Evolutionary conservation across 2,888 invertebrate species (phyloP).

Genomic region (Shargacucullia verbasci): DNA sequence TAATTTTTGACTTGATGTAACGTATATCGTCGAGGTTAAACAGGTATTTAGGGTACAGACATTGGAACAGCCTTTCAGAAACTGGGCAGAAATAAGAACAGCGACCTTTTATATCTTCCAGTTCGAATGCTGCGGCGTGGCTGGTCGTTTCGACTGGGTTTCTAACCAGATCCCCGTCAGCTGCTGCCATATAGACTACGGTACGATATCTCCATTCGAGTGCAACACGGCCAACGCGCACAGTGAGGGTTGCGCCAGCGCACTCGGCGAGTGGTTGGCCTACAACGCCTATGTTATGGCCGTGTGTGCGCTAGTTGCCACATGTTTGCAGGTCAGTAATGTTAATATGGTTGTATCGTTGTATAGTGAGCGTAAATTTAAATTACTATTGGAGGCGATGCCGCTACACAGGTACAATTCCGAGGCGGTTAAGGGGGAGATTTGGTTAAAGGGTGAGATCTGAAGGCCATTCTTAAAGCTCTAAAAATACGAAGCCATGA

Average conservation of each 20-base stretch:
- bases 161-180: slow-evolving; percentile 85
- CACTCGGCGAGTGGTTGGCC: slow-evolving; percentile 86
- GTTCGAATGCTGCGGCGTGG: slow-evolving; percentile 92
- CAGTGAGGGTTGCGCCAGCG: slow-evolving; percentile 85
- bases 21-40: too few relatives aligned
- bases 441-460: too few relatives aligned
- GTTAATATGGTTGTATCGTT: slow-evolving; percentile 14
- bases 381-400: too few relatives aligned
- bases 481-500: too few relatives aligned
- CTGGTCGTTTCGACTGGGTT: slow-evolving; percentile 87
- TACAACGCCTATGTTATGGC: slow-evolving; percentile 72
- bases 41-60: too few relatives aligned
- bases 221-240: slow-evolving; percentile 78
- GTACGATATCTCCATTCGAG: slow-evolving; percentile 77
- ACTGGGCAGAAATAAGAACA: not conserved
- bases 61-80: too few relatives aligned
- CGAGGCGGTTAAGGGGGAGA: too few relatives aligned
- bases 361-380: too few relatives aligned
- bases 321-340: slow-evolving; percentile 74
- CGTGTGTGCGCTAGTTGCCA: slow-evolving; percentile 66
- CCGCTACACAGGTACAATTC: too few relatives aligned
- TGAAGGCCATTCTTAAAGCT: too few relatives aligned
- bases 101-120: slow-evolving; percentile 63
- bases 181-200: slow-evolving; percentile 89
- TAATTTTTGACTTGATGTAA: too few relatives aligned